Evolutionary conservation across 2,888 invertebrate species (phyloP).

Genomic region (Ecliptopera silaceata): DNA sequence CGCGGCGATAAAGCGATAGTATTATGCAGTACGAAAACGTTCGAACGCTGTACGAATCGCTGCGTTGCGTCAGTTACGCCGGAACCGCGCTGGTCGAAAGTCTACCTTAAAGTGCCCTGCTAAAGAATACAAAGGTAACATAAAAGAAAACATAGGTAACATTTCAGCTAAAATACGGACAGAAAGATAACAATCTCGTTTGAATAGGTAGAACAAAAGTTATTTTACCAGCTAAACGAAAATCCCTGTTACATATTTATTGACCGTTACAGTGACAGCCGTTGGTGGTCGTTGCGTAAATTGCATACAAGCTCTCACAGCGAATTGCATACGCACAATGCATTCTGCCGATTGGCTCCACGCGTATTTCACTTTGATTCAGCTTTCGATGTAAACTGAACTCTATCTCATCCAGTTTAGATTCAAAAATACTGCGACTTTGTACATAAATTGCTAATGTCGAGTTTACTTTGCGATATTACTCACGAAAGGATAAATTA

Average conservation of each 20-base stretch:
- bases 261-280: conserved; percentile 20
- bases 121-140: conserved; percentile 26
- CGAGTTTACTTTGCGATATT: too few species aligned
- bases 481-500: too few species aligned
- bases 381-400: conserved; percentile 1
- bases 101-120: too few species aligned
- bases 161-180: background rate
- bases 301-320: conserved; percentile 30
- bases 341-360: conserved; percentile 27
- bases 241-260: conserved; percentile 20
- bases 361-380: conserved; percentile 8
- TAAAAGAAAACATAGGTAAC: conserved; percentile 23
- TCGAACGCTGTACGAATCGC: too few species aligned
- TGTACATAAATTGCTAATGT: too few species aligned
- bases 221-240: conserved; percentile 19
- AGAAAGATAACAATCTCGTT: conserved; percentile 21
- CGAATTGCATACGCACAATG: conserved; percentile 37
- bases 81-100: too few species aligned
- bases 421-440: background rate
- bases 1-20: too few species aligned
- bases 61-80: too few species aligned
- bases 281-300: conserved; percentile 33
- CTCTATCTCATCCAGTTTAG: conserved; percentile 1
- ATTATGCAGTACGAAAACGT: too few species aligned
- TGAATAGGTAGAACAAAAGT: conserved; percentile 21